A percentile compares a stretch with the other conserved stretches of the same genome.
Evolutionary conservation across 2,888 invertebrate genomes (phyloP).

Genomic region (Hirtodrosophila alboralis): DNA sequence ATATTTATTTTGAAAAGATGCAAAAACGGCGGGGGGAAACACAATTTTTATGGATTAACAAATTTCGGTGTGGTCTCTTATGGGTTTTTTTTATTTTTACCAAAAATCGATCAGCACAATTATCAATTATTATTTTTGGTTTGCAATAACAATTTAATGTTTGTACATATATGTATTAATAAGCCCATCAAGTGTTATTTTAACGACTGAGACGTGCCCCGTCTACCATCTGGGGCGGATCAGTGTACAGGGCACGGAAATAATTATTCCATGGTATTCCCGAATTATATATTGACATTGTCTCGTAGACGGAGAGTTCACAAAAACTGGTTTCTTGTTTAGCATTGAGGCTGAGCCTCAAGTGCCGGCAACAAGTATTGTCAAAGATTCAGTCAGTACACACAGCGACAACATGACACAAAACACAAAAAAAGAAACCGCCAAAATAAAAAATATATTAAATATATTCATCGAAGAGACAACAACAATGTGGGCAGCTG

Average conservation of each 20-base stretch:
- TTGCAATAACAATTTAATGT: slow-evolving; percentile 28
- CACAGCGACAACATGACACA: slow-evolving; percentile 8
- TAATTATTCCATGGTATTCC: slow-evolving; percentile 57
- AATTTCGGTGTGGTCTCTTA: slow-evolving; percentile 15
- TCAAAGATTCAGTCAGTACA: slow-evolving; percentile 32
- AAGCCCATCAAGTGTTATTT: slow-evolving; percentile 24
- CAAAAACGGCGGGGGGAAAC: slow-evolving; percentile 4
- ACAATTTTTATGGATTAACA: neutral
- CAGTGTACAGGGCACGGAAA: slow-evolving; percentile 6
- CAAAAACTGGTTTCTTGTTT: slow-evolving; percentile 65
- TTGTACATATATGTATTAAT: slow-evolving; percentile 34
- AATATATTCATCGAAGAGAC: slow-evolving; percentile 23
- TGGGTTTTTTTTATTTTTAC: neutral
- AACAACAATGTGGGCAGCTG: slow-evolving; percentile 56
- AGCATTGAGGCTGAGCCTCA: slow-evolving; percentile 62
- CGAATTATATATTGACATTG: slow-evolving; percentile 39
- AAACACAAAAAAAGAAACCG: slow-evolving; percentile 14
- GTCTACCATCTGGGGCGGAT: slow-evolving; percentile 12
- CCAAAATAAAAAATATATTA: slow-evolving; percentile 5
- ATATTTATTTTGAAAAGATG: slow-evolving; percentile 8
- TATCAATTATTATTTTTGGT: slow-evolving; percentile 30
- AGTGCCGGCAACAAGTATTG: slow-evolving; percentile 42
- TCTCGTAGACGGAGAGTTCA: slow-evolving; percentile 32
- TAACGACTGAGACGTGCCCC: slow-evolving; percentile 26
- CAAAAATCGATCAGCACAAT: slow-evolving; percentile 14